Conservation (phyloP, 2,797 vertebrate species). For the Notolabrus celidotus region DNA sequence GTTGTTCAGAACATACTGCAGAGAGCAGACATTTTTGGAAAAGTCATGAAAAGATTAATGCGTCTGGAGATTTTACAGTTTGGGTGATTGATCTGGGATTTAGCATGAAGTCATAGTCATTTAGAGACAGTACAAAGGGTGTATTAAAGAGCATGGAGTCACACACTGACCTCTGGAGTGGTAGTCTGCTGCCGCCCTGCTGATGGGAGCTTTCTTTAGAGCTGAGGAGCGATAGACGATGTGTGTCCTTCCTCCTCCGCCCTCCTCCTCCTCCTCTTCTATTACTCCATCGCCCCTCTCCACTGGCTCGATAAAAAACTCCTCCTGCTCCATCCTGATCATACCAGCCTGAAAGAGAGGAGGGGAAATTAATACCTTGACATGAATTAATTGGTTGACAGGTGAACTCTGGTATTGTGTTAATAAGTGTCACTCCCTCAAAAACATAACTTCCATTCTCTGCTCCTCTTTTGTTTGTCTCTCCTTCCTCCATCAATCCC, state of each 20-base stretch:
- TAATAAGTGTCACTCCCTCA: slow-evolving; percentile 30
- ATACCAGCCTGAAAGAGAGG: slow-evolving; percentile 91
- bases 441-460: neutral
- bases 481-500: slow-evolving; percentile 9
- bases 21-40: neutral
- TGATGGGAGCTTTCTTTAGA: slow-evolving; percentile 80
- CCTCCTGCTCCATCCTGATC: slow-evolving; percentile 95
- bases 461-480: slow-evolving; percentile 2
- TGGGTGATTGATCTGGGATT: neutral
- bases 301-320: slow-evolving; percentile 97
- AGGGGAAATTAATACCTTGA: slow-evolving; percentile 38
- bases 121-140: slow-evolving; percentile 17
- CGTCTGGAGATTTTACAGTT: neutral
- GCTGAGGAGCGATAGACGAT: slow-evolving; percentile 93
- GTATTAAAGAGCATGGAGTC: slow-evolving; percentile 18
- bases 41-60: neutral
- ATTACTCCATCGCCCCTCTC: slow-evolving; percentile 86
- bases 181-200: slow-evolving; percentile 65
- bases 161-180: slow-evolving; percentile 90
- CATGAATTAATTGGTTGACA: slow-evolving; percentile 14
- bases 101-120: neutral
- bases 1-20: neutral
- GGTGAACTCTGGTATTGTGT: slow-evolving; percentile 41
- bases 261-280: slow-evolving; percentile 81
- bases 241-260: slow-evolving; percentile 90